Evolutionary conservation across 2,113 vertebrate genomes (phyloP), one percentile per base, ranked within the genome.

Genomic region (Camelus dromedarius): DNA sequence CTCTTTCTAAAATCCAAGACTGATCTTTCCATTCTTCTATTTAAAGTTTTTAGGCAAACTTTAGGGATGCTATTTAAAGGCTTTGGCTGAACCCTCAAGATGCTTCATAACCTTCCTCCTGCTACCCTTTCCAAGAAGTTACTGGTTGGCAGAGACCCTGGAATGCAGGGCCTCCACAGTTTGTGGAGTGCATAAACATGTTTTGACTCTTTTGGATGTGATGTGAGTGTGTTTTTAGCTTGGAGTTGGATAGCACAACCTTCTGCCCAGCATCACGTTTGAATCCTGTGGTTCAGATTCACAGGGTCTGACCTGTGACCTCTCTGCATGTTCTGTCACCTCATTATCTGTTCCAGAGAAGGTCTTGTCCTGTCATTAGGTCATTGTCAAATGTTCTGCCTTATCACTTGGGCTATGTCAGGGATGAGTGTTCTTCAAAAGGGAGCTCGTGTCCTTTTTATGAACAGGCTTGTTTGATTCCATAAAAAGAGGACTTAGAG

Each of bases 401-500:
- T 87, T 88, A 72, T 94, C 60, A 70, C 82, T 80, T n/a, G 48
- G 62, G 54, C 46, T 94, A 15, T 73, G 22, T 56, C 35, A 83
- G 35, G 42, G 60, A 69, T 73, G 67, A 56, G 8, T 35, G 60
- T 76, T 86, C 67, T 91, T 93, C 67, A 28, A 91, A 83, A 60
- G 35, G 56, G 19, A 92, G 6, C 66, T 92, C 38, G 42, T 56
- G 30, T 97, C 83, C 24, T 72, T 96, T 95, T 93, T 75, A 91
- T 93, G 73, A 94, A 86, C 56, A 79, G 62, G 6, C 77, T 89
- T 96, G 76, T 42, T 50, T 90, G 67, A 86, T 95, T 73, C 80
- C 91, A 89, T 89, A 83, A 91, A 93, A 94, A 70, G 50, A 76
- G 56, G 54, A 48, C 93, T 93, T 48, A 48, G 76, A 93, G 48